Conservation (phyloP, 2,797 vertebrate genomes). For the Sitta carolinensis region DNA sequence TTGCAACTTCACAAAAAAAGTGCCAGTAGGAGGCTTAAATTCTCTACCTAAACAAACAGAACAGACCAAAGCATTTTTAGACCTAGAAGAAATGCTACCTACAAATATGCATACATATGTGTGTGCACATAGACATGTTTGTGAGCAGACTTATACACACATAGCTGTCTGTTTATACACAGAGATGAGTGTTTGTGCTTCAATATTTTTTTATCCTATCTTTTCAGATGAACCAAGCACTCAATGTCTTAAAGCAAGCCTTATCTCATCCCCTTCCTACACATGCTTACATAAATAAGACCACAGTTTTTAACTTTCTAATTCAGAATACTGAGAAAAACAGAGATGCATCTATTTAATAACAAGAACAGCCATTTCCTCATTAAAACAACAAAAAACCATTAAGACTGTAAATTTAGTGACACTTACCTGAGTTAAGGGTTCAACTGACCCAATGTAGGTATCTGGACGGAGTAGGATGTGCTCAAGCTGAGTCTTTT, state of each 20-base stretch:
- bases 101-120: not conserved
- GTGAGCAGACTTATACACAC: not conserved
- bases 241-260: not conserved
- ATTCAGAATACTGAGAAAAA: not conserved
- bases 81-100: not conserved
- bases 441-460: slow-evolving; percentile 94
- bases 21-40: not conserved
- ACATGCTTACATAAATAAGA: not conserved
- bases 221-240: not conserved
- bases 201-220: not conserved
- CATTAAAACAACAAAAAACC: not conserved
- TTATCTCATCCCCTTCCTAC: not conserved
- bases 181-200: not conserved
- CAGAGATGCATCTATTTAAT: not conserved
- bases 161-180: not conserved
- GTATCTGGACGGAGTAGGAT: slow-evolving; percentile 98
- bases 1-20: not conserved
- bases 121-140: not conserved
- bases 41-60: not conserved
- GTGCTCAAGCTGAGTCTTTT: slow-evolving; percentile 98
- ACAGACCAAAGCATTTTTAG: not conserved
- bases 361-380: not conserved
- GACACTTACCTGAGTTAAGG: slow-evolving; percentile 88
- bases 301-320: not conserved
- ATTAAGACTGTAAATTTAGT: not conserved